Conservation (phyloP, 2,888 invertebrate species). For the Rotaria socialis region DNA sequence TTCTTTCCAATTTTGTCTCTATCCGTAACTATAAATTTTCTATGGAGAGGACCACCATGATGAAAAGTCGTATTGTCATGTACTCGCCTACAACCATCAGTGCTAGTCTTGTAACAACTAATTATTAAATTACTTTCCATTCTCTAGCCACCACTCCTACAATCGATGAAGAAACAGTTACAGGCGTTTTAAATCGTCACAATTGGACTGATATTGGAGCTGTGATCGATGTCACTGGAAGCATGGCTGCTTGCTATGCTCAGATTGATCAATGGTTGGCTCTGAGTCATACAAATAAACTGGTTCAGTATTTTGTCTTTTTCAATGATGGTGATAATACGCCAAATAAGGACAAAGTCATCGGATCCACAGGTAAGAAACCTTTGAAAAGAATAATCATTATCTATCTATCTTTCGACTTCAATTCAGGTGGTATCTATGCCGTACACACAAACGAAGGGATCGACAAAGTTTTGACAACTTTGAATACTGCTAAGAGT, state of each 20-base stretch:
- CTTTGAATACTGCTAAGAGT: neutral
- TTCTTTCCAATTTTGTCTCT: too few species aligned
- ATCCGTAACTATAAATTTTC: too few species aligned
- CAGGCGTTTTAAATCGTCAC: too few species aligned
- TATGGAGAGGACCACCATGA: too few species aligned
- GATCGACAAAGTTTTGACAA: neutral
- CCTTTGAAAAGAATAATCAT: too few species aligned
- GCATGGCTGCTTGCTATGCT: neutral
- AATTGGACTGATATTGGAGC: neutral
- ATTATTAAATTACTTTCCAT: too few species aligned
- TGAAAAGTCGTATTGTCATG: too few species aligned
- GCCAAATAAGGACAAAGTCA: neutral
- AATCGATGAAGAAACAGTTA: too few species aligned
- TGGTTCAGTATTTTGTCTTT: neutral
- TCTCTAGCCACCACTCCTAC: too few species aligned
- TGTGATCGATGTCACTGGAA: neutral
- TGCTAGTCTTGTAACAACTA: too few species aligned
- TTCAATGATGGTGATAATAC: neutral
- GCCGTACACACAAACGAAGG: neutral
- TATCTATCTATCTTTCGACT: too few species aligned
- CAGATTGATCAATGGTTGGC: neutral
- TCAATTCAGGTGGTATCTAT: neutral
- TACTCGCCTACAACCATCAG: too few species aligned
- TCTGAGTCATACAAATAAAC: neutral
- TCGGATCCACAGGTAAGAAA: neutral